phyloP scores from a whole-genome alignment of 2,113 vertebrate species.

The Talpa occidentalis region DNA sequence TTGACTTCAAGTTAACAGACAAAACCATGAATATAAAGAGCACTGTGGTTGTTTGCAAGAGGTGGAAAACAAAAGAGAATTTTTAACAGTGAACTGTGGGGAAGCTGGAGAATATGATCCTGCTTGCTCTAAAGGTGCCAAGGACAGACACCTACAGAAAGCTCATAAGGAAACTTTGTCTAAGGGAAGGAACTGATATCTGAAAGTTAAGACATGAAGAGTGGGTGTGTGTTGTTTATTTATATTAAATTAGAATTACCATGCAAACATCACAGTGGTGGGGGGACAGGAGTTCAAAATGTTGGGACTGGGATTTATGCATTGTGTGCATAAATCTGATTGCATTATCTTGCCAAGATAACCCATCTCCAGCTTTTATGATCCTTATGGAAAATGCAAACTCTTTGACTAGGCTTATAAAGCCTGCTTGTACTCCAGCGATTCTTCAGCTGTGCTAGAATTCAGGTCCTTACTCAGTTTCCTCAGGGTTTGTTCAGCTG shows the following conservation, averaged over 20 bases:
- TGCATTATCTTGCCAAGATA: background rate
- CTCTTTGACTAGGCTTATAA: background rate
- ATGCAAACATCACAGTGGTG: no score
- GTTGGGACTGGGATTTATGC: no score
- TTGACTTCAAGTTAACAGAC: background rate
- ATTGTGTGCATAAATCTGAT: background rate
- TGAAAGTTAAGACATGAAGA: background rate
- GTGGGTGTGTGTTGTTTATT: background rate
- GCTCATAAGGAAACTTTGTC: background rate
- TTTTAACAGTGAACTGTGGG: background rate
- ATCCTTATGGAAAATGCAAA: background rate
- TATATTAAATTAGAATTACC: background rate
- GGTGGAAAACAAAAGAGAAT: background rate
- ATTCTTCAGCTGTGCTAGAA: background rate
- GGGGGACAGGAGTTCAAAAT: no score
- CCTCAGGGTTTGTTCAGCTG: background rate
- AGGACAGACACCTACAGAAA: background rate
- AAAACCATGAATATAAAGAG: background rate
- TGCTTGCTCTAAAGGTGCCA: background rate
- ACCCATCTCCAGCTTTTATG: background rate
- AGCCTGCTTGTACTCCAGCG: no score
- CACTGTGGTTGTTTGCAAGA: background rate
- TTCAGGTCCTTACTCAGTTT: background rate
- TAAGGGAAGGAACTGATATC: background rate
- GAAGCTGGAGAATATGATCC: background rate